A percentile compares a stretch with the other conserved stretches of the same genome.
phyloP scores from a whole-genome alignment of 2,888 invertebrate genomes.

The Neria commutata region DNA sequence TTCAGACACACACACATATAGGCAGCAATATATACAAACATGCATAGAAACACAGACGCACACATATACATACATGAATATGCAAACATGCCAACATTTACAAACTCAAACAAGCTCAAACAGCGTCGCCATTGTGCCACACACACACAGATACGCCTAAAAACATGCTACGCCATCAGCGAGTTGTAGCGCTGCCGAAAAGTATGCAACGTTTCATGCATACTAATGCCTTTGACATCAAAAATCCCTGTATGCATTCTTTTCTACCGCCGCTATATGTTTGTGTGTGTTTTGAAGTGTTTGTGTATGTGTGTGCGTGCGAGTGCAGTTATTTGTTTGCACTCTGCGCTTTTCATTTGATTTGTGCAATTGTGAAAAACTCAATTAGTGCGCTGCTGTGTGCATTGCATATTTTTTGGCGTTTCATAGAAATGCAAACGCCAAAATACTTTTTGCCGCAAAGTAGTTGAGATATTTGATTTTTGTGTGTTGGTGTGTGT shows the following conservation, averaged over 20 bases:
- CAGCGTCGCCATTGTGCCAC: no score
- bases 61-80: neutral
- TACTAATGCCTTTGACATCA: neutral
- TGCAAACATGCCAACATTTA: neutral
- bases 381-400: no score
- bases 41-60: neutral
- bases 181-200: no score
- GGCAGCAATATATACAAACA: no score
- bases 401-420: constrained; percentile 1
- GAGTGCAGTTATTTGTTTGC: neutral
- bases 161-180: no score
- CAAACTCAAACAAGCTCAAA: no score
- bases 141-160: no score
- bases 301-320: neutral
- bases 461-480: no score
- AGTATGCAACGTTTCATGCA: neutral
- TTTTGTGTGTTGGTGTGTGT: neutral
- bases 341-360: neutral
- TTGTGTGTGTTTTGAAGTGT: neutral
- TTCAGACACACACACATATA: no score
- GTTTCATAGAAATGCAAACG: neutral
- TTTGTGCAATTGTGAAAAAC: neutral
- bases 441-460: neutral
- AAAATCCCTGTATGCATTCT: neutral
- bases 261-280: neutral